phyloP scores from a whole-genome alignment of 2,888 invertebrate genomes.

The Eutolmus rufibarbis region DNA sequence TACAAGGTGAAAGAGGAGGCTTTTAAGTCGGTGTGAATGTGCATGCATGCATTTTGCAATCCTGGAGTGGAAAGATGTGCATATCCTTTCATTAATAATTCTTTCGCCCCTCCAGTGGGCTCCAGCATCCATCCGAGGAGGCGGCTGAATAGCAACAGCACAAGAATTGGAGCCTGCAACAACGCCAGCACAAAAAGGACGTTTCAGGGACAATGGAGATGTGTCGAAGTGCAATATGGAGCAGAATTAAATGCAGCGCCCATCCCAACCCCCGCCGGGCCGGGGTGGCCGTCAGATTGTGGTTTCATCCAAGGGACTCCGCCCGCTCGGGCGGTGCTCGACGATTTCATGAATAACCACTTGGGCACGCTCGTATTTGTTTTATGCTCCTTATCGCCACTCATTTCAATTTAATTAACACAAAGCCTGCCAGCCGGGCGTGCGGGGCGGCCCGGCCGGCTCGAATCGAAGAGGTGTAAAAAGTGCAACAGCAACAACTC shows the following conservation, averaged over 20 bases:
- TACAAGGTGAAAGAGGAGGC: conserved; percentile 32
- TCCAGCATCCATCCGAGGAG: background rate
- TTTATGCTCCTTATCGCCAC: conserved; percentile 47
- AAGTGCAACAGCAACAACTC: conserved; percentile 46
- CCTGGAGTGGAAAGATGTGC: conserved; percentile 37
- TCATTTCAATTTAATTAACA: conserved; percentile 48
- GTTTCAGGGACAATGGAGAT: conserved; percentile 47
- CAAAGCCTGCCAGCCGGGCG: conserved; percentile 30
- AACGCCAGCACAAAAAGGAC: conserved; percentile 44
- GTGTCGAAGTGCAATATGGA: conserved; percentile 46
- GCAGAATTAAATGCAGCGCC: conserved; percentile 45
- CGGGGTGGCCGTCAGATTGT: background rate
- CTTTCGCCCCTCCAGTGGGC: background rate
- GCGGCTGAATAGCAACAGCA: conserved; percentile 32
- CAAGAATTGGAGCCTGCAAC: conserved; percentile 18
- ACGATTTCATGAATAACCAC: conserved; percentile 47
- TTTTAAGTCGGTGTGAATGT: conserved; percentile 35
- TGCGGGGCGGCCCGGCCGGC: background rate
- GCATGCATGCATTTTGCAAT: conserved; percentile 37
- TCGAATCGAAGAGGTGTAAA: conserved; percentile 41
- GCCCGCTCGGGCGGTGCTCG: conserved; percentile 41
- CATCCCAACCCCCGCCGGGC: background rate
- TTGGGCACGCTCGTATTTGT: conserved; percentile 48
- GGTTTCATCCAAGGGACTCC: background rate
- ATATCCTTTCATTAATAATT: conserved; percentile 42